phyloP scores from a whole-genome alignment of 2,113 vertebrate genomes.

The Jacana jacana region DNA sequence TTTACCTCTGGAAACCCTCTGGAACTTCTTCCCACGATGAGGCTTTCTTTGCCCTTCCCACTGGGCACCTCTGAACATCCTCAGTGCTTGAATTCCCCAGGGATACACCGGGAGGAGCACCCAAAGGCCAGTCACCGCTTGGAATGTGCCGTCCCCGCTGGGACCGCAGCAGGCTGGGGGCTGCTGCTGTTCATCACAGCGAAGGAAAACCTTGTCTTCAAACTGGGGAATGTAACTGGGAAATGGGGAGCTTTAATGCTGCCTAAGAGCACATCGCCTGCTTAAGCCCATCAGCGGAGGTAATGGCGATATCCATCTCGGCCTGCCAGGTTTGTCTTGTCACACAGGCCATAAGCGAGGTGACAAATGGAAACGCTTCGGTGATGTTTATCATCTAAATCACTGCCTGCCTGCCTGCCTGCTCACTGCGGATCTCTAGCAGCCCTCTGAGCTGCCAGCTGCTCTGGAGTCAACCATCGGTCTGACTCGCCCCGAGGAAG shows the following conservation, averaged over 20 bases:
- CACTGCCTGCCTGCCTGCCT: not conserved
- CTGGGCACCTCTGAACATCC: fast-evolving
- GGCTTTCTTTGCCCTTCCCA: not conserved
- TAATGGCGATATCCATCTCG: not conserved
- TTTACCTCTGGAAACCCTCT: not conserved
- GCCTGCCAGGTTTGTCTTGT: constrained; percentile 29
- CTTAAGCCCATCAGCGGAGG: not conserved
- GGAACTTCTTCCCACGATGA: not conserved
- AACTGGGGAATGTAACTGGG: not conserved
- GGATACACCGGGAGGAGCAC: not conserved
- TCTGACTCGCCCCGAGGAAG: not conserved
- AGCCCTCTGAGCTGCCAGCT: not conserved
- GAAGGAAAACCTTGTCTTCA: not conserved
- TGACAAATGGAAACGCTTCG: constrained; percentile 36
- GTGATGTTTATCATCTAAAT: constrained; percentile 41
- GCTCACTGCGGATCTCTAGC: not conserved
- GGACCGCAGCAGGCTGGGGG: not conserved
- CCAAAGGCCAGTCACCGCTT: fast-evolving
- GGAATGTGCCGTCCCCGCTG: not conserved
- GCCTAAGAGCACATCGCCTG: not conserved
- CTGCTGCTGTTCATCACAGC: not conserved
- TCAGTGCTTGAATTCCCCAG: not conserved
- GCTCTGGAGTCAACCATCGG: not conserved
- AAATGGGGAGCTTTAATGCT: not conserved
- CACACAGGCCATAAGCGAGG: not conserved